Base-by-base conservation (phyloP, 30 jellyfish, hydroid and myxozoan genomes). In the Turritopsis dohrnii region DNA sequence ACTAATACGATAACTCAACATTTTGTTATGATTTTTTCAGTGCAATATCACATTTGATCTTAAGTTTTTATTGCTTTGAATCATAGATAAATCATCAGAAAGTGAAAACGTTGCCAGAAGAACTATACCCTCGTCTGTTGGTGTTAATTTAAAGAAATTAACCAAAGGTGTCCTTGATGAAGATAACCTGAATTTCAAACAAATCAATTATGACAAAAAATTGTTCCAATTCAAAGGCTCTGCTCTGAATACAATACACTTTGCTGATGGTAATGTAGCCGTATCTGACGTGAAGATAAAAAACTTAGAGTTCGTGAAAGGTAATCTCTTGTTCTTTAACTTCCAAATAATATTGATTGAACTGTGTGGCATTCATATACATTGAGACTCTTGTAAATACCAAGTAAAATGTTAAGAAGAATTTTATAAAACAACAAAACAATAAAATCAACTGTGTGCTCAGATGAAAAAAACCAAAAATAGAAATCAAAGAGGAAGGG, bases 221-320 rank as follows among this genome's bases (percentile, higher is more conserved):
- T 16, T 52, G 0, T 25, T 77, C 71, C 41, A 77, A 60, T 77
- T 77, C 53, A 77, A 30, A 26, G 85, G 85, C 1, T 77, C 85
- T 0, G 16, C 71, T n/a, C 66, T 77, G 72, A 77, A 77, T 29
- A 77, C 85, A 24, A 53, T 77, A 18, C 85, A 77, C 28, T 77
- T 77, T 29, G 85, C 85, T 77, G 85, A 77, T 29, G 85, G 85
- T 16, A 77, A 60, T 77, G 30, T 77, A 28, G 30, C 85, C 5
- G 77, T 77, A 1, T 77, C 85, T 29, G 85, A 77, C 1, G 72
- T 77, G 27, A 77, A 77, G 53, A 77, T 77, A 23, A 77, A 77
- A 77, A 77, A 77, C 29, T 60, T 77, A 29, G 85, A 77, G 28
- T 60, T 77, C 28, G 72, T 26, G 25, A 30, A 29, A 77, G 85